Base-by-base conservation (phyloP, 2,797 vertebrate genomes). In the Anisognathus igniventris region DNA sequence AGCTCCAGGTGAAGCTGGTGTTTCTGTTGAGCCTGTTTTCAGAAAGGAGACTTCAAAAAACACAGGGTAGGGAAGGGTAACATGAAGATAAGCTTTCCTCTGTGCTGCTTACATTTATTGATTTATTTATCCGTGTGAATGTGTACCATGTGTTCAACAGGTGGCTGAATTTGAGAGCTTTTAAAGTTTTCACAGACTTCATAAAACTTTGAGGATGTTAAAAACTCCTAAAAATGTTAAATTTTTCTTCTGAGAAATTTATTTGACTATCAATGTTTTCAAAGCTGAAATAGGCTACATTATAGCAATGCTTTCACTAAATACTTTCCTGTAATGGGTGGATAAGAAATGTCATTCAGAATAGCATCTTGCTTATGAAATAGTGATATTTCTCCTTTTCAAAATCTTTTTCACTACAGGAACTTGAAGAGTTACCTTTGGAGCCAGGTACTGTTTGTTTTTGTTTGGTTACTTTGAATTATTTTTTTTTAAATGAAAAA, bases 361-460 rank as follows among this genome's bases (percentile, higher is more conserved):
- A 12, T 54, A 64, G 16, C 18, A 27, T 30, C 19, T 48, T 61
- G 3, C 11, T 44, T 75, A 19, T 19, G 7, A 66, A 62, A 48
- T 74, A 87, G 15, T 92, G 67, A 87, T 71, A 23, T 35, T 68
- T 91, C 15, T 86, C 30, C 33, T 27, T 54, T 62, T 66, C 25
- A 83, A 87, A 81, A 40, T 87, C 58, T 73, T 68, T 96, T 86
- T 86, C 61, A 48, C 66, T 90, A 57, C 95, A 98, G 98, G 98
- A 98, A 30, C 96, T 90, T 73, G 98, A 98, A 76, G 98, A 98
- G 35, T 76, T 96, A 22, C 98, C 97, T 50, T 97, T 97, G 97
- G 98, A 98, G 97, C 98, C 98, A 99, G 99, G 99, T 99, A 99
- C 98, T 98, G 98, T 97, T 97, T 58, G 45, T 39, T 86, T 67